Evolutionary conservation across 2,888 invertebrate genomes (phyloP).

Genomic region (Parnassius orleans): DNA sequence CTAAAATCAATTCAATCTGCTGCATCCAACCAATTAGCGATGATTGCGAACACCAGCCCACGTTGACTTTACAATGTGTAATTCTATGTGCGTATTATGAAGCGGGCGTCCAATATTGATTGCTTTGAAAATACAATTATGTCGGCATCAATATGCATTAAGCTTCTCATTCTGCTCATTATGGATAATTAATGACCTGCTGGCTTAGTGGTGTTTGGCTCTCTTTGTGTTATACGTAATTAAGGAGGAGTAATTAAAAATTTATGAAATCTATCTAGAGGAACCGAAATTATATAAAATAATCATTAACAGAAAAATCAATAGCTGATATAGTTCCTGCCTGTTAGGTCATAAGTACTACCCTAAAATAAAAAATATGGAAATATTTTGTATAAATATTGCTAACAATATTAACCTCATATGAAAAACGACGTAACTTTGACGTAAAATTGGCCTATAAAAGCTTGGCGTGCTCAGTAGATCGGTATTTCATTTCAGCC

Average conservation of each 20-base stretch:
- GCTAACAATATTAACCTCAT: too few relatives aligned
- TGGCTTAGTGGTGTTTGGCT: constrained; percentile 21
- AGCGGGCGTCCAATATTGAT: constrained; percentile 22
- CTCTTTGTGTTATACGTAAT: constrained; percentile 24
- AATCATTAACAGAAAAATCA: too few relatives aligned
- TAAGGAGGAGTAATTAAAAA: constrained; percentile 23
- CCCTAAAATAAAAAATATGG: too few relatives aligned
- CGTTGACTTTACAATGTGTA: constrained; percentile 65
- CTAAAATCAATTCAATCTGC: constrained; percentile 31
- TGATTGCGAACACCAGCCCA: constrained; percentile 39
- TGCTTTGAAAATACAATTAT: constrained; percentile 28
- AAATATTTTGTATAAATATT: too few relatives aligned
- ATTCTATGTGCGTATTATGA: constrained; percentile 28
- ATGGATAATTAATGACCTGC: constrained; percentile 27
- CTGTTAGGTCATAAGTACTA: too few relatives aligned
- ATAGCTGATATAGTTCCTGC: too few relatives aligned
- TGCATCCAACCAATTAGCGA: constrained; percentile 63
- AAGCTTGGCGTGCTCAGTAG: too few relatives aligned
- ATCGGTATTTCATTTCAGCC: too few relatives aligned
- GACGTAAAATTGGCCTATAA: too few relatives aligned
- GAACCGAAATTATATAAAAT: too few relatives aligned
- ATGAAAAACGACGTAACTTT: too few relatives aligned
- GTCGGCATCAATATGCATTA: constrained; percentile 27
- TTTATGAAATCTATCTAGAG: background rate
- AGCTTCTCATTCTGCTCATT: constrained; percentile 27